Conservation (phyloP, 2,797 vertebrate species). For the Microtus obscurus region DNA sequence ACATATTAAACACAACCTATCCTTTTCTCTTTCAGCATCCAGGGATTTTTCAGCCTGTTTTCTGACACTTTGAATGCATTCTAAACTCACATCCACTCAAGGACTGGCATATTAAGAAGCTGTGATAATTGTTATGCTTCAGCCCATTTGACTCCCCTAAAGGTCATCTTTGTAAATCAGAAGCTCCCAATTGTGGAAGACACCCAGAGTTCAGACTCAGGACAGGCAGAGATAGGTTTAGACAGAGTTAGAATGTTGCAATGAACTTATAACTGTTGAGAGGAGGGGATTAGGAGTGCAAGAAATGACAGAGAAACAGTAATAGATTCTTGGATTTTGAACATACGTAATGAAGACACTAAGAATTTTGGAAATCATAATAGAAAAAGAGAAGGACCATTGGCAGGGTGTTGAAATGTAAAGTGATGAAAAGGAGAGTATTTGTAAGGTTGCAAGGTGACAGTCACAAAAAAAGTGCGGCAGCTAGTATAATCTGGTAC, state of each 20-base stretch:
- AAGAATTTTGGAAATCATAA: background rate
- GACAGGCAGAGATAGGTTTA: background rate
- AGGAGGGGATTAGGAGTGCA: background rate
- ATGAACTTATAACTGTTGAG: background rate
- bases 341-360: background rate
- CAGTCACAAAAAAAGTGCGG: background rate
- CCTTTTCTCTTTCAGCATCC: background rate
- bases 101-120: background rate
- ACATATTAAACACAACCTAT: background rate
- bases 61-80: background rate
- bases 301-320: background rate
- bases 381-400: background rate
- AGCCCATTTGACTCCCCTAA: background rate
- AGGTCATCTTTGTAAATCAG: background rate
- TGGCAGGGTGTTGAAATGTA: background rate
- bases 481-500: background rate
- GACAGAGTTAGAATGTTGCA: background rate
- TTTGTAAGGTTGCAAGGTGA: background rate
- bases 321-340: background rate
- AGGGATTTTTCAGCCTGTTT: background rate
- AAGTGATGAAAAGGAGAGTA: background rate
- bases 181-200: background rate
- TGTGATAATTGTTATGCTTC: background rate
- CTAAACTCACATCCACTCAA: background rate
- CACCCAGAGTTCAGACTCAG: background rate